Evolutionary conservation across 2,888 invertebrate genomes (phyloP), one percentile per base, ranked within the genome.

Genomic region (Cryptus viduatorius): DNA sequence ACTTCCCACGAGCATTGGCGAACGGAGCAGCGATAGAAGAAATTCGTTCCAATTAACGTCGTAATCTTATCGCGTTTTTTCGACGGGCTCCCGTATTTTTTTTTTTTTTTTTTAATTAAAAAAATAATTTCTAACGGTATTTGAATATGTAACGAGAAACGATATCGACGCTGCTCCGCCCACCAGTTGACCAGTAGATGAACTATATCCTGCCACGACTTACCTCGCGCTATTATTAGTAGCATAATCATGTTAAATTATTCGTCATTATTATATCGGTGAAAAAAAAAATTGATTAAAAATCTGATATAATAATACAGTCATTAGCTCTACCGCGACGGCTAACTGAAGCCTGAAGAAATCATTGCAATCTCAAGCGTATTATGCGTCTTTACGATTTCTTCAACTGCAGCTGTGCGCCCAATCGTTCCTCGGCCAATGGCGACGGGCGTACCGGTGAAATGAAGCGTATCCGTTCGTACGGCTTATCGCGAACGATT

Each of bases 1-100:
- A 78, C 61, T 19, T 73, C 73, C 53, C 72, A 65, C 64, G 46
- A 19, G 37, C 78, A 73, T 69, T 53, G 67, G 48, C 61, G 78
- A 78, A 61, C 80, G 77, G 73, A 81, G 80, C 80, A 78, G 80
- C 72, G 77, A 65, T 67, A 65, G 31, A 10, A 37, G 10, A 44
- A 16, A 46, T 14, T 48, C 48, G 48, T 48, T 48, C 37, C 14
- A 48, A 48, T 48, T 12, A n/a, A 48, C n/a, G 48, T 48, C n/a
- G 48, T 48, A 14, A 14, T 48, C 48, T 48, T n/a, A 37, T 37
- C 37, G 37, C 37, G 37, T 48, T 12, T 48, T 48, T 48, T 48
- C 48, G 0, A 48, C 12, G 12, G 12, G 1, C 2, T 48, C 48
- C n/a, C 4, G 14, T n/a, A 48, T n/a, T 48, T 5, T 37, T 4